Percentiles rank a stretch among this genome's conserved stretches.
Evolutionary conservation across 2,888 invertebrate genomes (phyloP).

Genomic region (Sphecodes monilicornis): DNA sequence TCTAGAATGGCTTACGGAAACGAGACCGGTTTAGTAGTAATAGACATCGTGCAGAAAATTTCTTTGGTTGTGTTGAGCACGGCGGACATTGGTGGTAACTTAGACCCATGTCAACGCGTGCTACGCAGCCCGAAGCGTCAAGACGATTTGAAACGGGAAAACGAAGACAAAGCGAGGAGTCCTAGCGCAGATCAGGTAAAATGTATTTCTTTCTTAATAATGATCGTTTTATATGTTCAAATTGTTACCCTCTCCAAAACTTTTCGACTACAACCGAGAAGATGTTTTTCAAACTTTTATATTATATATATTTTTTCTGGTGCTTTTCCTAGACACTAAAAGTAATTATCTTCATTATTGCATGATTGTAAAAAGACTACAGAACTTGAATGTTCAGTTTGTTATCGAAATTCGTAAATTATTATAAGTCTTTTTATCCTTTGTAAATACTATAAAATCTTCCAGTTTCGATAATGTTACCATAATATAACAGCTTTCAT

Average conservation of each 20-base stretch:
- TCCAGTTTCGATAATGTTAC: conserved; percentile 37
- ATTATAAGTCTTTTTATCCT: conserved; percentile 31
- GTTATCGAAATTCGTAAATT: conserved; percentile 30
- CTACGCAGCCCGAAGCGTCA: conserved; percentile 90
- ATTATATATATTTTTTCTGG: conserved; percentile 26
- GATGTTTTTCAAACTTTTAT: conserved; percentile 57
- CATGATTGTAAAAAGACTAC: conserved; percentile 63
- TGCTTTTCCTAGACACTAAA: conserved; percentile 59
- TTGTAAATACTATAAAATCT: conserved; percentile 42
- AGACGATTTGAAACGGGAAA: conserved; percentile 80
- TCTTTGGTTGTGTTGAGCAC: conserved; percentile 95
- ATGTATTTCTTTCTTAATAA: conserved; percentile 71
- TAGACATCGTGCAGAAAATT: conserved; percentile 96
- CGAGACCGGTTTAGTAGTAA: conserved; percentile 97
- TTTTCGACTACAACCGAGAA: conserved; percentile 52
- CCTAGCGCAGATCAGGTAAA: conserved; percentile 96
- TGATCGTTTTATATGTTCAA: conserved; percentile 39
- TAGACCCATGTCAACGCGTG: conserved; percentile 94
- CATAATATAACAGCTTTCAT: conserved; percentile 39
- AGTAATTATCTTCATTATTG: conserved; percentile 62
- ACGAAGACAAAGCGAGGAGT: conserved; percentile 89
- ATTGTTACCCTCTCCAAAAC: conserved; percentile 32
- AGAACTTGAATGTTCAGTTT: conserved; percentile 47
- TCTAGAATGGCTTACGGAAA: conserved; percentile 98
- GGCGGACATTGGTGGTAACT: conserved; percentile 95